Conservation (phyloP, 37 sponge, comb jelly and placozoan species). For the Diacarnus erythraeanus region DNA sequence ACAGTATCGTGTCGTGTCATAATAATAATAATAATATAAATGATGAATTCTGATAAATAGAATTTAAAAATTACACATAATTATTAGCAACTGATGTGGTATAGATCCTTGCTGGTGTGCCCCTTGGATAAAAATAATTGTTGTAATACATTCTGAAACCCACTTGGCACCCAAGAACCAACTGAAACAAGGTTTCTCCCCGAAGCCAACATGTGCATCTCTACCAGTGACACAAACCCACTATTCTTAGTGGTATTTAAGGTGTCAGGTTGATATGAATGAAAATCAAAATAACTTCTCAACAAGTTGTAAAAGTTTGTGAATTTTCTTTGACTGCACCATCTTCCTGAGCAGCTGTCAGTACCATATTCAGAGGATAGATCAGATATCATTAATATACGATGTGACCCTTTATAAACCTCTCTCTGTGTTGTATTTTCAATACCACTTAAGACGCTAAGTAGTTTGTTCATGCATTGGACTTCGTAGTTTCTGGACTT, state of each 20-base stretch:
- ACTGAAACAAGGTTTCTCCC: conserved; percentile 39
- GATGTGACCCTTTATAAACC: background rate
- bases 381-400: background rate
- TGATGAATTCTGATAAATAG: background rate
- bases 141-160: conserved; percentile 31
- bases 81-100: conserved; percentile 1
- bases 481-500: background rate
- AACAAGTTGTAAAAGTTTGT: background rate
- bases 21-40: no score
- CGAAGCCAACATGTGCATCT: conserved; percentile 42
- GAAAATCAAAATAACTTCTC: background rate
- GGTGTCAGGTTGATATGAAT: background rate
- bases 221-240: conserved; percentile 52
- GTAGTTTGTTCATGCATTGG: background rate
- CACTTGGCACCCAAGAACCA: conserved; percentile 56
- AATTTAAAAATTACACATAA: background rate
- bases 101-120: background rate
- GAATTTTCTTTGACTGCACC: background rate
- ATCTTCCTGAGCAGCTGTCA: conserved; percentile 3
- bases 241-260: background rate
- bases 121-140: conserved; percentile 6
- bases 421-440: background rate
- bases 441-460: background rate
- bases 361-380: conserved; percentile 7
- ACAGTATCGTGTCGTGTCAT: no score